Evolutionary conservation across 2,797 vertebrate genomes (phyloP), one percentile per base, ranked within the genome.

Genomic region (Falco rusticolus): DNA sequence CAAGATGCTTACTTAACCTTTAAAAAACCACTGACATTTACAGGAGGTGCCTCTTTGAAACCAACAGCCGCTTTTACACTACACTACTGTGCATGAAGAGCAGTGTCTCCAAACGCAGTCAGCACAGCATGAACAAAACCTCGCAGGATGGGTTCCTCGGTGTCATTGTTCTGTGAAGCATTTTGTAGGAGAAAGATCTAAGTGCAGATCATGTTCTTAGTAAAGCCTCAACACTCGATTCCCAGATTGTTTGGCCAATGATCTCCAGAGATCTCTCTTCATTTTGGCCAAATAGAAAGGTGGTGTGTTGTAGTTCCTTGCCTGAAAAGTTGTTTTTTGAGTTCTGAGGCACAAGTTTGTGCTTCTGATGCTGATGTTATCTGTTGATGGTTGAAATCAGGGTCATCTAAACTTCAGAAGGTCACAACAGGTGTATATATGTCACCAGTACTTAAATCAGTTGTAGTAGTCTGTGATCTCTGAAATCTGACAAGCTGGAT

Each of bases 1-100:
- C 87, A 79, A 92, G 93, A 95, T 95, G 94, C 96, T 94, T 94
- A 85, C 95, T 97, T 98, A 98, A 98, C 98, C 97, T 98, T 98
- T 97, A 92, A 47, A 93, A 97, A 96, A 48, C 84, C 96, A 82
- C 51, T 94, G 96, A 97, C 93, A 94, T 96, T 97, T 97, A 90
- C 96, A 91, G 92, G 85, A 95, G 82, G 83, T 85, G 89, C 95
- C 93, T 97, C 91, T 97, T 83, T 88, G 91, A 68, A 71, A 75
- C 87, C 90, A 93, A 70, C 87, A 77, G 70, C 31, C 1, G 19
- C 84, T 94, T 84, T 75, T 43, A 8, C 39, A 4, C 3, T 0
- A 1, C 0, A 4, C 43, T 56, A 1, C 72, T 16, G 22, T 6
- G 9, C 5, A 3, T 17, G 51, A 21, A 15, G 78, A 70, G 83